Base-by-base conservation (phyloP, 2,888 invertebrate genomes). In the Hylaea fasciaria region DNA sequence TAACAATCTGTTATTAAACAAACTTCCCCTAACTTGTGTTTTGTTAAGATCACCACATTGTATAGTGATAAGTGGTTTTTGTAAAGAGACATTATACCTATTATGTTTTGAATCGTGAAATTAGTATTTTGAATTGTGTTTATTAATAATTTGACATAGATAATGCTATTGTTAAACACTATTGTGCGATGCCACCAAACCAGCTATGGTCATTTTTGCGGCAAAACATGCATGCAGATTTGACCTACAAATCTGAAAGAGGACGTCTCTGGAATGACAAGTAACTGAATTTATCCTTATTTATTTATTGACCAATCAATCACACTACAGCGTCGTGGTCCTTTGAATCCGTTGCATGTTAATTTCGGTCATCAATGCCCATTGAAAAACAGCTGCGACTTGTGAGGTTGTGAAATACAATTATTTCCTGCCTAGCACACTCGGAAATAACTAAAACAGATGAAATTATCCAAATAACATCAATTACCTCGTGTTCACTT, bases 401-500 rank as follows among this genome's bases (percentile, higher is more conserved):
- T 41, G 28, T 9, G 22, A 44, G 10, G 35, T 53, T 60, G 40
- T 13, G 45, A 57, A 57, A 51, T 51, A 9, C 12, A 51, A 46
- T 40, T n/a, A 53, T 57, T 47, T 43, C 14, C 37, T 37, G 13
- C 44, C 5, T 17, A 60, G 40, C 56, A 47, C 49, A 49, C 45
- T 57, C 53, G 41, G 62, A 59, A 58, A 57, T 64, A 65, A 47
- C 45, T 60, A 63, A 68, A 69, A 65, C 61, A 66, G 64, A 63
- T 69, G 66, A 78, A 77, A 78, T 82, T 79, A 76, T 81, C 78
- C 82, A 81, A 66, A 81, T 81, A 79, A 76, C 79, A 76, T 81
- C 77, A 80, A 85, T 85, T 81, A 77, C 75, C 81, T 80, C 73
- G 81, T 79, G 73, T 79, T 86, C 77, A 90, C 91, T 89, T 91